Percentiles rank a stretch among this genome's conserved stretches.
These are phyloP conservation scores for Entelurus aequoreus DNA, from an alignment of 2,113 vertebrate species.

Conservation along the genomic window DNA sequence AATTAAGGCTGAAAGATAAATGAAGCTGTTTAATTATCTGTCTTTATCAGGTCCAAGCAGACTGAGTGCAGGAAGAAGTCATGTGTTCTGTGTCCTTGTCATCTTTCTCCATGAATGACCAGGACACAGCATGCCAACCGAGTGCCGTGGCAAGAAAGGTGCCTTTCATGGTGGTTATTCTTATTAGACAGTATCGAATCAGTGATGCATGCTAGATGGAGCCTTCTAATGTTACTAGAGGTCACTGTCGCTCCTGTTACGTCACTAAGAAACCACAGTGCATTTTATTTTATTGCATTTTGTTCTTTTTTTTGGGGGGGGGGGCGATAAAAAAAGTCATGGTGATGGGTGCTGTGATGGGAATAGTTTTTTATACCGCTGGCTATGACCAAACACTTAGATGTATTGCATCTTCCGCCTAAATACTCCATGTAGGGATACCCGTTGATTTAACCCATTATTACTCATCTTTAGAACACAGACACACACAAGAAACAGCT, in stretches of 20 bases:
- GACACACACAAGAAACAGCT: slow-evolving; percentile 24
- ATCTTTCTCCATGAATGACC: slow-evolving; percentile 43
- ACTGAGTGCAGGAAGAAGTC: slow-evolving; percentile 34
- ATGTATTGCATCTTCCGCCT: slow-evolving; percentile 4
- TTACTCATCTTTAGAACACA: slow-evolving; percentile 3
- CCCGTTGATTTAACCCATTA: slow-evolving; percentile 34
- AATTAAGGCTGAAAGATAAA: slow-evolving; percentile 61
- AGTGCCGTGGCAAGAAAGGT: slow-evolving; percentile 48
- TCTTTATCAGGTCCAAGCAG: slow-evolving; percentile 65
- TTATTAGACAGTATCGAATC: slow-evolving; percentile 34
- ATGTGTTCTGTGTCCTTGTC: slow-evolving; percentile 60
- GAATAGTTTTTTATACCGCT: neutral
- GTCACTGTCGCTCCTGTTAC: slow-evolving; percentile 25
- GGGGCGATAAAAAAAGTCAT: neutral
- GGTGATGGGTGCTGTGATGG: neutral
- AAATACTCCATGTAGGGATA: slow-evolving; percentile 14
- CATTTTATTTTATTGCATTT: slow-evolving; percentile 18
- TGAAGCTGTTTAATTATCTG: slow-evolving; percentile 57
- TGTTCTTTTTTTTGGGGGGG: neutral
- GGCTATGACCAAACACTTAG: slow-evolving; percentile 4
- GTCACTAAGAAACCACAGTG: slow-evolving; percentile 15
- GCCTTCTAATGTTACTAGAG: slow-evolving; percentile 27
- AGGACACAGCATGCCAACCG: slow-evolving; percentile 24
- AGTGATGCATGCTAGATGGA: slow-evolving; percentile 33
- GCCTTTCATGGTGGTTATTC: slow-evolving; percentile 41